Percentiles rank a stretch among this genome's conserved stretches.
Conservation (phyloP, 2,888 invertebrate genomes). For the Cheiracanthium punctorium region DNA sequence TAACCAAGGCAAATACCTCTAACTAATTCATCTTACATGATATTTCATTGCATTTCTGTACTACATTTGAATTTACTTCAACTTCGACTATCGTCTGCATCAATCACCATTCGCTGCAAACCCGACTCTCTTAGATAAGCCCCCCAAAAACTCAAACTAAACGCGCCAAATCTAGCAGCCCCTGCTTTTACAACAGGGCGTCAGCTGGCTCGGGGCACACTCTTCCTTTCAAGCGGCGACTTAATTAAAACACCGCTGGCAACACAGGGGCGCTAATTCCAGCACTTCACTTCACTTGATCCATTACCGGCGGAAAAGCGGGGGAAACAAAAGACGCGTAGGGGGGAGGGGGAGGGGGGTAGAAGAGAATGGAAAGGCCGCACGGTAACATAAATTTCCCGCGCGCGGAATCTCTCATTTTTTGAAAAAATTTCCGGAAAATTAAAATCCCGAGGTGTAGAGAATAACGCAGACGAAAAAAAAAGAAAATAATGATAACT, state of each 20-base stretch:
- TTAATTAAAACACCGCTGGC: conserved; percentile 68
- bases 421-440: conserved; percentile 53
- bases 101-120: too few species aligned
- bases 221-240: conserved; percentile 67
- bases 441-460: conserved; percentile 66
- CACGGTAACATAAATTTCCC: not conserved
- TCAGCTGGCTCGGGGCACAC: conserved; percentile 63
- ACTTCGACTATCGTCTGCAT: too few species aligned
- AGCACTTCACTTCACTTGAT: conserved; percentile 63
- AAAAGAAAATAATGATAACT: too few species aligned
- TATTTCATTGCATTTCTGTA: too few species aligned
- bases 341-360: not conserved
- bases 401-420: conserved; percentile 17
- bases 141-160: too few species aligned
- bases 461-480: conserved; percentile 1
- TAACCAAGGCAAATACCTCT: too few species aligned
- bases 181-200: conserved; percentile 50
- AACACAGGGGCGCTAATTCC: conserved; percentile 67
- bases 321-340: not conserved
- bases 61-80: too few species aligned
- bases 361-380: not conserved
- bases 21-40: too few species aligned
- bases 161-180: conserved; percentile 21
- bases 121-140: too few species aligned
- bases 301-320: conserved; percentile 48